Conservation (phyloP, 2,797 vertebrate genomes). For the Microctenopoma steveboyesi region DNA sequence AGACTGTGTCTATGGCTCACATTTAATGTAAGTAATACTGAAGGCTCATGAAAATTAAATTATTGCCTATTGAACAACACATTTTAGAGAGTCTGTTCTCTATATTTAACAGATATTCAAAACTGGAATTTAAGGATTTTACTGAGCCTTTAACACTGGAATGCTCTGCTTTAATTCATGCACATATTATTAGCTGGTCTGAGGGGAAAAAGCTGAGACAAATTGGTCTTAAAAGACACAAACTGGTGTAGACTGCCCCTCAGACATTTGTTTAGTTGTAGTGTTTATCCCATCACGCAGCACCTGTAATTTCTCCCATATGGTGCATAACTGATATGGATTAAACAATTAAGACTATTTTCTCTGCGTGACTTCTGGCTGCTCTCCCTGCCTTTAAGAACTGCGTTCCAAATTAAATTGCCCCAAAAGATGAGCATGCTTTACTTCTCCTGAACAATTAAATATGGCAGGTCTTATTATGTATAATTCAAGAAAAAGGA, state of each 20-base stretch:
- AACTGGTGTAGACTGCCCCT: conserved; percentile 71
- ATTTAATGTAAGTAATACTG: background rate
- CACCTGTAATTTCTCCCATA: conserved; percentile 84
- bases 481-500: conserved; percentile 59
- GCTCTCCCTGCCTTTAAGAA: conserved; percentile 67
- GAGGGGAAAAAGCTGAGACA: conserved; percentile 63
- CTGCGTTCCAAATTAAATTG: conserved; percentile 78
- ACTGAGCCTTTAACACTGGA: conserved; percentile 45
- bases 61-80: conserved; percentile 5
- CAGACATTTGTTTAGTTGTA: conserved; percentile 75
- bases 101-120: conserved; percentile 15
- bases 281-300: conserved; percentile 76
- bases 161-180: conserved; percentile 63
- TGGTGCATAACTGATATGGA: conserved; percentile 82
- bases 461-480: conserved; percentile 70
- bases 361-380: conserved; percentile 79
- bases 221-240: conserved; percentile 78
- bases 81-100: background rate
- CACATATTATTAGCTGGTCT: conserved; percentile 63
- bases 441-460: conserved; percentile 71
- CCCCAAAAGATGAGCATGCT: conserved; percentile 70
- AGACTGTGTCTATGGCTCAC: background rate
- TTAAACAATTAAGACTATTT: conserved; percentile 84
- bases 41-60: conserved; percentile 10
- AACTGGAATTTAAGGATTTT: conserved; percentile 28